Conservation (phyloP, 2,797 vertebrate genomes). For the Acipenser transmontanus region DNA sequence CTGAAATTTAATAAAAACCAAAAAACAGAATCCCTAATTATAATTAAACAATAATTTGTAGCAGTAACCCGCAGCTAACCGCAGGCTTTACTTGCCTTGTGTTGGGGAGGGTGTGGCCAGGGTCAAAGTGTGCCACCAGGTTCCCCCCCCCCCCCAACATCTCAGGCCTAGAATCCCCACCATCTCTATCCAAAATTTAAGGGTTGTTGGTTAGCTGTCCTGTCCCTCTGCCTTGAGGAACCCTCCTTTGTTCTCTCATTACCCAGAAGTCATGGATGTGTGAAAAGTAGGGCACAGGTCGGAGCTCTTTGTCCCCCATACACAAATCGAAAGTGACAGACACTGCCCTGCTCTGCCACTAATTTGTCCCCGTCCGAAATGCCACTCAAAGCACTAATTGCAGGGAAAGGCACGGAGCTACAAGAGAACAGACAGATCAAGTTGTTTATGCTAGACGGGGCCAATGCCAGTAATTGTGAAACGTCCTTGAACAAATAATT, state of each 20-base stretch:
- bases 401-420: constrained; percentile 45
- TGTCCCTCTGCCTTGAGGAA: constrained; percentile 30
- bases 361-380: constrained; percentile 55
- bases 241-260: constrained; percentile 48
- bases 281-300: constrained; percentile 84
- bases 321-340: constrained; percentile 68
- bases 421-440: constrained; percentile 47
- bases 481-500: constrained; percentile 50
- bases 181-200: constrained; percentile 16
- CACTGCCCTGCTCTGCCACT: constrained; percentile 40
- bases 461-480: constrained; percentile 61
- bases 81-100: constrained; percentile 26
- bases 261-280: constrained; percentile 63
- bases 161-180: not conserved
- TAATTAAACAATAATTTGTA: not conserved
- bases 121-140: not conserved
- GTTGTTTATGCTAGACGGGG: constrained; percentile 59
- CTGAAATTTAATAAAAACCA: too few relatives aligned
- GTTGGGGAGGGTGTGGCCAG: too few relatives aligned
- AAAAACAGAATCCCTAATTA: not conserved
- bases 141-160: not conserved
- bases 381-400: constrained; percentile 59
- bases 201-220: constrained; percentile 27
- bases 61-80: constrained; percentile 33
- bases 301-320: constrained; percentile 44